Evolutionary conservation across 1,140 invertebrate genomes (phyloP).

Genomic region (Solen grandis): DNA sequence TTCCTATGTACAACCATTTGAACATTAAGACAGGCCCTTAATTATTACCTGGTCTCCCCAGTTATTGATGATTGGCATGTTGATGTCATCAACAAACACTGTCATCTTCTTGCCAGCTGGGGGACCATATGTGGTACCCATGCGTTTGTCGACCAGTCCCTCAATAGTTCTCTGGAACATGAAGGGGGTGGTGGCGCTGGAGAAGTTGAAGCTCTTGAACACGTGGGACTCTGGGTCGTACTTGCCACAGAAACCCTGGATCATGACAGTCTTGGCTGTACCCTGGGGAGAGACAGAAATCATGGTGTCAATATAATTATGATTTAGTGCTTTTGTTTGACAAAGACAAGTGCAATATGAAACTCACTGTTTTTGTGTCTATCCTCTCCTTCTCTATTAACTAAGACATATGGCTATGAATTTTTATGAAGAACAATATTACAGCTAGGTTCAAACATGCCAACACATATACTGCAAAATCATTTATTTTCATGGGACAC

Average conservation of each 20-base stretch:
- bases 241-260: slow-evolving; percentile 96
- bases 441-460: too few relatives aligned
- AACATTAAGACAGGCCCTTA: too few relatives aligned
- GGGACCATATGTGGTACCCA: slow-evolving; percentile 97
- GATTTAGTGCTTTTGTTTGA: too few relatives aligned
- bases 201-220: slow-evolving; percentile 96
- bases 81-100: slow-evolving; percentile 98
- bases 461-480: too few relatives aligned
- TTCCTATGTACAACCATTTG: too few relatives aligned
- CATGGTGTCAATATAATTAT: too few relatives aligned
- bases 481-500: too few relatives aligned
- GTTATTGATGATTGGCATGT: slow-evolving; percentile 96
- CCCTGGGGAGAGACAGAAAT: slow-evolving; percentile 82
- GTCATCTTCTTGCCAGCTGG: slow-evolving; percentile 96
- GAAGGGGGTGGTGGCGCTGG: slow-evolving; percentile 95
- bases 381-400: too few relatives aligned
- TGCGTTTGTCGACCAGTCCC: slow-evolving; percentile 97
- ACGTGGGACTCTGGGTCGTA: slow-evolving; percentile 93
- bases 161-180: slow-evolving; percentile 99
- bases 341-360: too few relatives aligned
- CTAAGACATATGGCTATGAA: too few relatives aligned
- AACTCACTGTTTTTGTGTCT: too few relatives aligned
- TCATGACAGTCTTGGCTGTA: slow-evolving; percentile 97
- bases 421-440: too few relatives aligned
- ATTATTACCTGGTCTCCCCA: slow-evolving; percentile 93